Base-by-base conservation (phyloP, 2,797 vertebrate genomes). In the Nyctalus aviator region DNA sequence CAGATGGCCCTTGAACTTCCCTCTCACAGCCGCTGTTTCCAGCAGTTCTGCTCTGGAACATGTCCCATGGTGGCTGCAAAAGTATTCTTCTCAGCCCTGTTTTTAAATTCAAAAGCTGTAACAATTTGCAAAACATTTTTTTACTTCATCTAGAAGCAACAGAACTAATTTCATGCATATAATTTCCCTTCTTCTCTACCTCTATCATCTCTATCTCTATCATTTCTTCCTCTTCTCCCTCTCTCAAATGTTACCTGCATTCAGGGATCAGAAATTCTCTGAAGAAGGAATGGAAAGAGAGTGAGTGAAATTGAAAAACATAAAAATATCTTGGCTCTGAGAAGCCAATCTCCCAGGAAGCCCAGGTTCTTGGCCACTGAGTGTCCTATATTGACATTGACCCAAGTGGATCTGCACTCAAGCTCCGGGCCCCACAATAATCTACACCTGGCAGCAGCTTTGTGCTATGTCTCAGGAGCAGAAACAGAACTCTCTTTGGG, bases 1-100 rank as follows among this genome's bases (percentile, higher is more conserved):
- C 98, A 98, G 98, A 97, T 98, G 98, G 97, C 81, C 95, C 90
- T 77, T 97, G 98, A 98, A 98, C 98, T 98, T 97, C 98, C 96
- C 97, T 97, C 97, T 96, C 85, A 8, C 25, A 93, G 44, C 96
- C 96, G 94, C 96, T 97, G 92, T 89, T 88, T 96, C 94, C 96
- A 98, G 86, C 77, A 73, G 94, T 96, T 97, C 88, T 96, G 75
- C 93, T 88, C 95, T 92, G 90, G 88, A 94, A 55, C 78, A 96
- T 96, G 78, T 72, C 94, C 89, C 62, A 2, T 48, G 55, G 50
- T 41, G 37, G 75, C 88, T 96, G 92, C 57, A 41, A 64, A 92
- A 90, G 68, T 79, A 72, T 76, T 59, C 35, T 72, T 81, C 53
- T 88, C 57, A 41, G 41, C 64, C 92, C 84, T 96, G 66, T 62